Evolutionary conservation across 2,888 invertebrate species (phyloP), one percentile per base, ranked within the genome.

Genomic region (Alloscopus bannaensis): DNA sequence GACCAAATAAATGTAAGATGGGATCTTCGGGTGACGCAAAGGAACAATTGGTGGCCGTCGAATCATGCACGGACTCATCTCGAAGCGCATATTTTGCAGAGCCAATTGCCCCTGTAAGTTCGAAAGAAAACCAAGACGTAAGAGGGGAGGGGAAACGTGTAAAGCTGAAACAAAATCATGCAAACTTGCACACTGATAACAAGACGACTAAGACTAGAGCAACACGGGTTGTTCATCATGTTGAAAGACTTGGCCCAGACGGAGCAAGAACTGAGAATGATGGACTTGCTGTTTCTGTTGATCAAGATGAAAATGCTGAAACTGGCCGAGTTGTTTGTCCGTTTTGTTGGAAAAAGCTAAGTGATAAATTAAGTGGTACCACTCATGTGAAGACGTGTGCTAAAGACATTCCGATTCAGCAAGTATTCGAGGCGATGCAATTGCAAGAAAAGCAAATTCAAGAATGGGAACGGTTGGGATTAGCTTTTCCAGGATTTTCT

Each of bases 331-430:
- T 55, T 6, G 26, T 73, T n/a, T 82, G 82, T 45, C 82, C 82
- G 3, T 82, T 82, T 66, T 82, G 82, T 42, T 72, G 64, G 77
- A 82, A 82, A 24, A 68, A 77, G 22, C 26, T 82, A 6, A 20
- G 55, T 16, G 80, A 82, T 28, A 77, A 80, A 20, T 29, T 82
- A 45, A 55, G 28, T 11, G 82, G 80, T 31, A 70, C 82, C 0
- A 80, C 77, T 6, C 82, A 82, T 62, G 52, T 82, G 6, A 82
- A 82, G 28, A n/a, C 80, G 29, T 82, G 82, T 64, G 82, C 80
- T 3, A 82, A 82, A 52, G 64, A 78, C 22, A 62, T 78, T n/a
- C 80, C 82, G 3, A 66, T 64, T 2, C 55, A 77, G 42, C 68
- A 69, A 45, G 45, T 82, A 22, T 52, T 77, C 18, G 77, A 77